Evolutionary conservation across 2,113 vertebrate genomes (phyloP).

Genomic region (Rhynchopsitta pachyrhyncha): DNA sequence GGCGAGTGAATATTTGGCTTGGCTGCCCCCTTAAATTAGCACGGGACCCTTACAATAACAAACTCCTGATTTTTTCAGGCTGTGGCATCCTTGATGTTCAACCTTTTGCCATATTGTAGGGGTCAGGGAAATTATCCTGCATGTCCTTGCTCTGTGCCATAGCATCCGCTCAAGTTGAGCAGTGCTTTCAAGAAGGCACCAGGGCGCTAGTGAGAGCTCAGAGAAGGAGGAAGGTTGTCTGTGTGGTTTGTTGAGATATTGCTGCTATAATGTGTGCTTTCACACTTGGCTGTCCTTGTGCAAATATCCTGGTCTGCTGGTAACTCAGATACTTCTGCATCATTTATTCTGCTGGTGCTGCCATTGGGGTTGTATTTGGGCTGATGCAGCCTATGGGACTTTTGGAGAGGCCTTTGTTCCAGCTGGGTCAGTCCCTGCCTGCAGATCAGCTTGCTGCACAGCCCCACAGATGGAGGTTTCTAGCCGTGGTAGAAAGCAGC

Average conservation of each 20-base stretch:
- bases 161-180: rapidly evolving
- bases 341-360: background rate
- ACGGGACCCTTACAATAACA: background rate
- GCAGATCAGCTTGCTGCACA: background rate
- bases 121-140: background rate
- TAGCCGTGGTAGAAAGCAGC: background rate
- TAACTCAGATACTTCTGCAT: background rate
- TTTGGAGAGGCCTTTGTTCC: background rate
- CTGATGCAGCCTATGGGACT: background rate
- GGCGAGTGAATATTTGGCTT: background rate
- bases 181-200: background rate
- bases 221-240: background rate
- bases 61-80: background rate
- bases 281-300: background rate
- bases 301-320: background rate
- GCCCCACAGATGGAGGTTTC: background rate
- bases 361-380: background rate
- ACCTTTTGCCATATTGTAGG: rapidly evolving
- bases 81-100: background rate
- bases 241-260: background rate
- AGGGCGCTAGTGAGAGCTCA: background rate
- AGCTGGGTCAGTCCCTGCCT: background rate
- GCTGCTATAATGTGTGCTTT: background rate
- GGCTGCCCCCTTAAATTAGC: background rate
- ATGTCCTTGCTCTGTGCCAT: rapidly evolving